phyloP scores from a whole-genome alignment of 1,140 invertebrate species.

The Bursaphelenchus mucronatus region DNA sequence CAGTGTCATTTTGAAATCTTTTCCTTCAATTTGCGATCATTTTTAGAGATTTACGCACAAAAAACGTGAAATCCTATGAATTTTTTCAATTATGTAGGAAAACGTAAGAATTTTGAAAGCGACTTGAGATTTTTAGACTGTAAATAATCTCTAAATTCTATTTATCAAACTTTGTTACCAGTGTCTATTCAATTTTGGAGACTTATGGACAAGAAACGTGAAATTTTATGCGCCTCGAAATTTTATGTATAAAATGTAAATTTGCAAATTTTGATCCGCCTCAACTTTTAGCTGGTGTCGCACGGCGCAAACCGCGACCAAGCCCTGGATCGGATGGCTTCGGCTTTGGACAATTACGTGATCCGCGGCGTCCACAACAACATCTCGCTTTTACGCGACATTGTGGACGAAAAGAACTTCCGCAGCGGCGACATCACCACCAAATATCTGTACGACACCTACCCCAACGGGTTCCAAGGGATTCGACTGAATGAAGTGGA shows the following conservation, averaged over 20 bases:
- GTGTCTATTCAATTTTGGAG: too few species aligned
- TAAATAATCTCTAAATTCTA: too few species aligned
- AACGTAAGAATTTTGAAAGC: too few species aligned
- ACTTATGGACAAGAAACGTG: too few species aligned
- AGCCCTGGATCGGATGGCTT: constrained; percentile 67
- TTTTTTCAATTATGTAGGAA: too few species aligned
- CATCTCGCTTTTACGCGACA: constrained; percentile 70
- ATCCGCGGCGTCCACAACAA: constrained; percentile 71
- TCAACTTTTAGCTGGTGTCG: constrained; percentile 64
- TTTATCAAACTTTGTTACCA: too few species aligned
- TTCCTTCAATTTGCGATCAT: too few species aligned
- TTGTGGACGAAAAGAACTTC: constrained; percentile 68
- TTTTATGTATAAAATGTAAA: constrained; percentile 1
- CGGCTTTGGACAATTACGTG: constrained; percentile 71
- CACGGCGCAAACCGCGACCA: constrained; percentile 67
- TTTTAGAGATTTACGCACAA: too few species aligned
- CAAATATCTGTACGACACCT: constrained; percentile 68
- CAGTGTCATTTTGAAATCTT: too few species aligned
- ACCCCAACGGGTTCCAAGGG: constrained; percentile 65
- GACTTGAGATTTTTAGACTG: too few species aligned
- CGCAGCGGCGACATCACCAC: constrained; percentile 69
- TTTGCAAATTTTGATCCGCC: constrained; percentile 56
- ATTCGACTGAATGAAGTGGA: constrained; percentile 39
- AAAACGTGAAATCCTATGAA: too few species aligned
- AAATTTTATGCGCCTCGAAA: too few species aligned